Base-by-base conservation (phyloP, 2,888 invertebrate genomes). In the Dendrolimus pini region DNA sequence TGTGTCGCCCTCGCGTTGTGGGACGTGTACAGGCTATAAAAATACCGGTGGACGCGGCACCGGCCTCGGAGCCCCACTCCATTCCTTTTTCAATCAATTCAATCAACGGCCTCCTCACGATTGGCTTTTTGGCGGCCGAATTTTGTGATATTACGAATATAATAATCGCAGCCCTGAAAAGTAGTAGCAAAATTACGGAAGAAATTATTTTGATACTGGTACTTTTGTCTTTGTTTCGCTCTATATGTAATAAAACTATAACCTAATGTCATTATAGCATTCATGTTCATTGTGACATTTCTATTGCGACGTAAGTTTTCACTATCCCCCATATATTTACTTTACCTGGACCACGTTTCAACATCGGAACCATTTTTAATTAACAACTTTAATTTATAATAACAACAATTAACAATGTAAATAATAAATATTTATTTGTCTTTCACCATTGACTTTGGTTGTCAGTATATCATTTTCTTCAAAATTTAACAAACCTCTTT, bases 1-100 rank as follows among this genome's bases (percentile, higher is more conserved):
- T 89, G 89, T 89, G 89, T 89, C 86, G 87, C 85, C 83, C 75
- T 80, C 83, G 89, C 86, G 86, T 82, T 82, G 80, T 81, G 82
- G 74, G 79, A 83, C 85, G 83, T 81, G 85, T 82, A 89, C 86
- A 82, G 84, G 80, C 87, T 82, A 88, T 89, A 89, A 87, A 89
- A 89, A 89, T 87, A 85, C 86, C 88, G 78, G 75, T 77, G 76
- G 75, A 78, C 72, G 75, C 71, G 72, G 71, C 77, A 71, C 70
- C 65, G 68, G 67, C 69, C 69, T 67, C 75, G 65, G 69, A 77
- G 72, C 79, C 79, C 78, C 80, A 77, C 78, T 75, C 77, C 76
- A 76, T 83, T 85, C 83, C 83, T 86, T 87, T 86, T 84, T 82
- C 84, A 85, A 87, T 86, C 83, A 85, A 86, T 89, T 87, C 85